Conservation (phyloP, 2,113 vertebrate species). For the Morone chrysops region DNA sequence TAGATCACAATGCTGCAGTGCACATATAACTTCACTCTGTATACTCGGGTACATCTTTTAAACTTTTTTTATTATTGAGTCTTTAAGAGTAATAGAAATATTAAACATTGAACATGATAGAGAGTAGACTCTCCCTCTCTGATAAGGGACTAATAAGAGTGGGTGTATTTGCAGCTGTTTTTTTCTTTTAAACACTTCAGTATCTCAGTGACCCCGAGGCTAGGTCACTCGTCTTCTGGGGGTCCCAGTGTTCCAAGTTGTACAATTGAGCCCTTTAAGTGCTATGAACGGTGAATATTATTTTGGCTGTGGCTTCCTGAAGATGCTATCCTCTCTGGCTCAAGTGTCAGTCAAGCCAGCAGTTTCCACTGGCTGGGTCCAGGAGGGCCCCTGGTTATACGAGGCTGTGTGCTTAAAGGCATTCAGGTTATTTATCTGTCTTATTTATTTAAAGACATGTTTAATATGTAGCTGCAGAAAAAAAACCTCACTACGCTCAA, state of each 20-base stretch:
- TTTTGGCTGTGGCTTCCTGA: conserved; percentile 76
- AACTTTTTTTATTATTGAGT: not conserved
- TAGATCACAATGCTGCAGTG: conserved; percentile 57
- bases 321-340: conserved; percentile 68
- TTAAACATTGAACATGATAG: not conserved
- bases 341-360: conserved; percentile 80
- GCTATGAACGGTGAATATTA: conserved; percentile 65
- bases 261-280: conserved; percentile 69
- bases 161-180: not conserved
- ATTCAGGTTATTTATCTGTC: conserved; percentile 34
- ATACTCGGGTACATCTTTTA: not conserved
- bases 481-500: not conserved
- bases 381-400: conserved; percentile 44
- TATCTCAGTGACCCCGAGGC: conserved; percentile 42
- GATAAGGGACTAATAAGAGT: too few species aligned
- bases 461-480: conserved; percentile 28
- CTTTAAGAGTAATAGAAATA: not conserved
- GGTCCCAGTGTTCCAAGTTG: conserved; percentile 59
- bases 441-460: conserved; percentile 45
- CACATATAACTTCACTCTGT: conserved; percentile 17
- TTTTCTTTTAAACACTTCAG: conserved; percentile 20
- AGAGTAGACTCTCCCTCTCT: not conserved
- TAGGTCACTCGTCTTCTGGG: conserved; percentile 60
- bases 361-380: conserved; percentile 74
- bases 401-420: conserved; percentile 26